Evolutionary conservation across 2,888 invertebrate species (phyloP).

Genomic region (Andrena camellia): DNA sequence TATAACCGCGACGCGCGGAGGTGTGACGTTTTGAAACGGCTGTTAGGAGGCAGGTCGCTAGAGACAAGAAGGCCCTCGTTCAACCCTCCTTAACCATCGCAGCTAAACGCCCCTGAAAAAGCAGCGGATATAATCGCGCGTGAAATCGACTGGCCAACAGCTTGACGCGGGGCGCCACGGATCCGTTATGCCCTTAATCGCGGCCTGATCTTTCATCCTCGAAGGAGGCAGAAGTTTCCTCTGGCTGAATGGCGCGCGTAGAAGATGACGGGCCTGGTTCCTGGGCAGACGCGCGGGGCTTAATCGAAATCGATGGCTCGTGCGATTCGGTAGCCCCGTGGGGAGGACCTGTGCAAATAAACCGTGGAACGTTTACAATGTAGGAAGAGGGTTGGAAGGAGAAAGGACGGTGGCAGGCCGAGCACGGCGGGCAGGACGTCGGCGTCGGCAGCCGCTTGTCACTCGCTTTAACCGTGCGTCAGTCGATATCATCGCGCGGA

Average conservation of each 20-base stretch:
- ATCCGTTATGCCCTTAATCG: conserved; percentile 44
- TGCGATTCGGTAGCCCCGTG: conserved; percentile 64
- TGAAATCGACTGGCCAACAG: conserved; percentile 61
- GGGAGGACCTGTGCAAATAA: conserved; percentile 66
- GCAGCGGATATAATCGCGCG: conserved; percentile 57
- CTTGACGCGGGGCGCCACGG: conserved; percentile 1
- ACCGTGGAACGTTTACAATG: conserved; percentile 73
- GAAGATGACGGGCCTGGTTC: conserved; percentile 47
- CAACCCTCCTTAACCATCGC: not conserved
- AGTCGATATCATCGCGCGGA: conserved; percentile 77
- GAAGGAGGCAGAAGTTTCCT: conserved; percentile 24
- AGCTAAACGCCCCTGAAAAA: conserved; percentile 8
- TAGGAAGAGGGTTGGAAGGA: conserved; percentile 56
- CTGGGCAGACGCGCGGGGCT: conserved; percentile 33
- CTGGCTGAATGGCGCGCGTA: conserved; percentile 15
- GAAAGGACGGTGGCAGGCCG: conserved; percentile 55
- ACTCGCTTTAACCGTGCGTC: conserved; percentile 77
- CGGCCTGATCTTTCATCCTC: conserved; percentile 19
- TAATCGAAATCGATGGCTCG: conserved; percentile 74
- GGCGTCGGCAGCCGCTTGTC: conserved; percentile 72
- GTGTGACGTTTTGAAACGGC: not conserved
- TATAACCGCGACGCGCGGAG: too few relatives aligned
- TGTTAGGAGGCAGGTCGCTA: not conserved
- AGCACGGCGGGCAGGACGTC: conserved; percentile 46
- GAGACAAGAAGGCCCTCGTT: too few relatives aligned